Evolutionary conservation across 2,797 vertebrate genomes (phyloP).

Genomic region (Brachymystax lenok): DNA sequence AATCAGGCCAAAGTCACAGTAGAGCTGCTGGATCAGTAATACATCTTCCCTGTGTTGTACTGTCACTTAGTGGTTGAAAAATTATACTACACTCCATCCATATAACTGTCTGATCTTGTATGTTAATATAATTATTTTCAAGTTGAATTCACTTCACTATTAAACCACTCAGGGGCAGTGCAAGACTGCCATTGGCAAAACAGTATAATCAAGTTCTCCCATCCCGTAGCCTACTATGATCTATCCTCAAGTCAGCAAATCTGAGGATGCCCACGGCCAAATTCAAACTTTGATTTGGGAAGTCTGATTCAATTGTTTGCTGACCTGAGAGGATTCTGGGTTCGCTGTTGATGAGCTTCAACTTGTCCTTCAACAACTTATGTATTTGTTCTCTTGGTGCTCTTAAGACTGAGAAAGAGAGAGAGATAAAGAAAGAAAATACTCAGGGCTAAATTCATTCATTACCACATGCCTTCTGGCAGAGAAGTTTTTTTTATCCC

Average conservation of each 20-base stretch:
- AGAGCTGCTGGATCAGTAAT: not conserved
- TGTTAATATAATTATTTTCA: not conserved
- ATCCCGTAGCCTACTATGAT: not conserved
- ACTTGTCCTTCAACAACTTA: not conserved
- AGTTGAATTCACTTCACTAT: not conserved
- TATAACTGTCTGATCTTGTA: not conserved
- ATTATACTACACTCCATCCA: not conserved
- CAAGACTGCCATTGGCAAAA: constrained; percentile 28
- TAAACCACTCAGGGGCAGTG: constrained; percentile 57
- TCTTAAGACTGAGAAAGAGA: constrained; percentile 33
- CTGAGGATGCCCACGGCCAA: not conserved
- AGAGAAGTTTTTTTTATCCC: constrained; percentile 57
- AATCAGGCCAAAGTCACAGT: not conserved
- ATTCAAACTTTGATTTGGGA: not conserved
- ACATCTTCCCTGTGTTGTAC: not conserved
- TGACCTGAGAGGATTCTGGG: not conserved
- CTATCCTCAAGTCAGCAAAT: not conserved
- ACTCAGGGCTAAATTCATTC: constrained; percentile 51
- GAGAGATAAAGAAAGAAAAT: constrained; percentile 15
- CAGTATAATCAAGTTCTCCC: not conserved
- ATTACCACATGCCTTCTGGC: constrained; percentile 55
- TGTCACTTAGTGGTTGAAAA: not conserved
- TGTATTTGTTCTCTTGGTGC: constrained; percentile 10
- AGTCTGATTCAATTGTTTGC: not conserved
- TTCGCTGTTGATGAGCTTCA: constrained; percentile 29